Percentiles rank a stretch among this genome's conserved stretches.
phyloP scores from a whole-genome alignment of 2,888 invertebrate species.

The Ormyrus thymus region DNA sequence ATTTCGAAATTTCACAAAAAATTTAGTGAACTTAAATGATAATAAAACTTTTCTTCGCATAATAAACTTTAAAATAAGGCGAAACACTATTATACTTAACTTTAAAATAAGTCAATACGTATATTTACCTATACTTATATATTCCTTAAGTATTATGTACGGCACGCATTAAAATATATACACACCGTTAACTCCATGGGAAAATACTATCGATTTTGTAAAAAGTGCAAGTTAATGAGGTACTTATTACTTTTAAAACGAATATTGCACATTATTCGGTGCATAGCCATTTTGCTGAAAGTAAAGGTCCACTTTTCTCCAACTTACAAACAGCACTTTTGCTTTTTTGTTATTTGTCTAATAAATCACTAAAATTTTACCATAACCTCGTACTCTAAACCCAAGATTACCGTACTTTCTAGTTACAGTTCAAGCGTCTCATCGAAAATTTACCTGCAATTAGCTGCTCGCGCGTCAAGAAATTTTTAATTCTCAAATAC shows the following conservation, averaged over 20 bases:
- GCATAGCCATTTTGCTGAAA: constrained; percentile 26
- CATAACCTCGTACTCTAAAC: background rate
- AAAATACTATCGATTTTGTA: constrained; percentile 16
- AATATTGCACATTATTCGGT: constrained; percentile 9
- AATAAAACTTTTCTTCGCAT: background rate
- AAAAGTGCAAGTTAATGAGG: constrained; percentile 32
- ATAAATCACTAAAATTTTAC: constrained; percentile 31
- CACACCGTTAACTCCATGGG: constrained; percentile 6
- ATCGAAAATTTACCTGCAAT: constrained; percentile 3
- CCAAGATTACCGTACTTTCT: constrained; percentile 7
- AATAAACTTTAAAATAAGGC: background rate
- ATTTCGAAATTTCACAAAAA: too few relatives aligned
- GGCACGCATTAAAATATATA: constrained; percentile 14
- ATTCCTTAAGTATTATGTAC: constrained; percentile 3
- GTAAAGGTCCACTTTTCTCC: constrained; percentile 30
- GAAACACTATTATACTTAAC: background rate
- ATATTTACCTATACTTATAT: background rate
- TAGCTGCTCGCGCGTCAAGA: background rate
- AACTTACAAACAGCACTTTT: constrained; percentile 18
- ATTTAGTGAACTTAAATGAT: background rate
- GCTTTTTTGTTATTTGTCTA: constrained; percentile 12
- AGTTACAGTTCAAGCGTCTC: background rate
- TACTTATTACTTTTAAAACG: constrained; percentile 24
- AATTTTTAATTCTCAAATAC: background rate
- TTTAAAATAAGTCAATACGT: too few relatives aligned